Base-by-base conservation (phyloP, 2,113 vertebrate species). In the Sporophila hypoxantha region DNA sequence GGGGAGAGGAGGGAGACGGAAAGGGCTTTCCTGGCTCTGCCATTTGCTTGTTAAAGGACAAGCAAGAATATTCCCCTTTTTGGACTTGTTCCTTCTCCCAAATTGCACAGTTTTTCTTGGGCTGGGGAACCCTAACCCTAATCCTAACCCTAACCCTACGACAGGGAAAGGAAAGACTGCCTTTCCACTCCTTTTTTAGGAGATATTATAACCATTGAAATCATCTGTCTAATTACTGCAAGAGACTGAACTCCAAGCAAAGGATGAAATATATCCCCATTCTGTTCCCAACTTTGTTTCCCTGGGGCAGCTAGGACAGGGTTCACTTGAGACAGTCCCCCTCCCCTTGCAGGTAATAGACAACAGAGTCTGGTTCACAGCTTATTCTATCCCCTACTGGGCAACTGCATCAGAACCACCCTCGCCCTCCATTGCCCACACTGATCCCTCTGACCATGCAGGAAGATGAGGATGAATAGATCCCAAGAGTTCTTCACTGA, bases 401-500 rank as follows among this genome's bases (percentile, higher is more conserved):
- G 37, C 14, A 65, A 49, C 46, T 14, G 47, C 46, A 42, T 21
- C 36, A 55, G 41, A 69, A 47, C 19, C 42, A 41, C 57, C 47
- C 53, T 29, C 19, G 44, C 30, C 25, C 44, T 68, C 64, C 2
- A 1, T 6, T 56, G 53, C 25, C 79, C 21, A 17, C 29, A n/a
- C 27, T 61, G 75, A 56, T 57, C 34, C 32, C 0, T 0, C 10
- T 42, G 56, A 41, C 55, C 21, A 17, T 1, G 10, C 8, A 10
- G 18, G 14, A 46, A 56, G 55, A 73, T 65, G 49, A 82, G 36
- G 50, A 64, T 18, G 10, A 56, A 34, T 1, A 62, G 16, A 37
- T 42, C 14, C 20, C 56, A 34, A 5, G 56, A 73, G 17, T 3
- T 73, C 47, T 66, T 73, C 55, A 23, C 50, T 4, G 1, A 36